Evolutionary conservation across 2,797 vertebrate species (phyloP).

Genomic region (Uromys caudimaculatus): DNA sequence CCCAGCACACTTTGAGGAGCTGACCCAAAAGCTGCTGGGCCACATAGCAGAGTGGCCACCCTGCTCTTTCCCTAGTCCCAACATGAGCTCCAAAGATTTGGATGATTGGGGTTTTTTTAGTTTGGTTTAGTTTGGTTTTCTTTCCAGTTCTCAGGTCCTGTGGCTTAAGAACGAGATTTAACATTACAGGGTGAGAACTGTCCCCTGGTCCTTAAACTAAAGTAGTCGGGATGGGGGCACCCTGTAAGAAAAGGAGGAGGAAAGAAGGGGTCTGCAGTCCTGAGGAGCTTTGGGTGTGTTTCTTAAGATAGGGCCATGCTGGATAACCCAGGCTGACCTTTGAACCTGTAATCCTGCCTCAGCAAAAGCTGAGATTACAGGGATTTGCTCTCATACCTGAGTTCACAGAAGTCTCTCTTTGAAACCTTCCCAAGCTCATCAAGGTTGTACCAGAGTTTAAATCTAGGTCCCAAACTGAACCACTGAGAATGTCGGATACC

Average conservation of each 20-base stretch:
- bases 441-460: background rate
- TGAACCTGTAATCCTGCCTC: background rate
- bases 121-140: background rate
- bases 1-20: background rate
- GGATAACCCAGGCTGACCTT: background rate
- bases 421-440: background rate
- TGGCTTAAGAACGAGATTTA: background rate
- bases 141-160: constrained; percentile 1
- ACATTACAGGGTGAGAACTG: background rate
- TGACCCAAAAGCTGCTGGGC: constrained; percentile 41
- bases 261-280: background rate
- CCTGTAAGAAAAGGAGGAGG: background rate
- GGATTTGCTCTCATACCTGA: background rate
- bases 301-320: background rate
- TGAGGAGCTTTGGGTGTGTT: background rate
- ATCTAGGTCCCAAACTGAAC: constrained; percentile 35
- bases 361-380: background rate
- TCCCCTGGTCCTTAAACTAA: background rate
- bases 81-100: background rate
- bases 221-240: background rate
- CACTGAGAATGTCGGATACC: background rate
- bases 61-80: constrained; percentile 2
- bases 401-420: background rate
- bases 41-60: background rate
- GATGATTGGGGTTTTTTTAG: background rate